phyloP scores from a whole-genome alignment of 2,797 vertebrate genomes.

The Acipenser ruthenus region DNA sequence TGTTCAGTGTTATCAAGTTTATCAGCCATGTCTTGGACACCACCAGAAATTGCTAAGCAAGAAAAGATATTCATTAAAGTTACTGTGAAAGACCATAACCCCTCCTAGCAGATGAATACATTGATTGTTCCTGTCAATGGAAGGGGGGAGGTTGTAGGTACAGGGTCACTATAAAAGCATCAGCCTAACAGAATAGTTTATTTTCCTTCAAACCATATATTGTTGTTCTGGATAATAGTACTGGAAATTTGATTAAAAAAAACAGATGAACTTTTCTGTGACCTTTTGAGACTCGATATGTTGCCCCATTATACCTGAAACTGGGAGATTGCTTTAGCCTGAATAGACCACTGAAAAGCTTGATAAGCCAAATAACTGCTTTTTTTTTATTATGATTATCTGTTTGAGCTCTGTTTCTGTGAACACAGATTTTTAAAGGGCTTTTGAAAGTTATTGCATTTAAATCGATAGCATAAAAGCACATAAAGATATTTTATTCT shows the following conservation, averaged over 20 bases:
- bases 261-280: conserved; percentile 36
- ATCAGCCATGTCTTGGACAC: too few species aligned
- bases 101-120: too few species aligned
- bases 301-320: conserved; percentile 29
- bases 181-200: conserved; percentile 24
- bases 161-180: conserved; percentile 16
- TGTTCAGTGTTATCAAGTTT: too few species aligned
- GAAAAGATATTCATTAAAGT: too few species aligned
- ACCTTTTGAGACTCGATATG: conserved; percentile 43
- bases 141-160: conserved; percentile 10
- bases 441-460: too few species aligned
- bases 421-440: too few species aligned
- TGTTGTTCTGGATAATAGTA: conserved; percentile 36
- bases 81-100: too few species aligned
- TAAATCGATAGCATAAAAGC: too few species aligned
- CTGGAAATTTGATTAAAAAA: conserved; percentile 47
- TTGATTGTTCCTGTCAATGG: too few species aligned
- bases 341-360: conserved; percentile 20
- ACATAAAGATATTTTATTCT: too few species aligned
- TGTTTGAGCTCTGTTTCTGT: neutral
- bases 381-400: conserved; percentile 9
- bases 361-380: conserved; percentile 26
- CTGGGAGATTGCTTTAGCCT: conserved; percentile 21
- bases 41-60: too few species aligned
- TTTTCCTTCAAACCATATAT: conserved; percentile 24